A percentile compares a stretch with the other conserved stretches of the same genome.
These are phyloP conservation scores for Saxidomus purpurata DNA, from an alignment of 1,140 invertebrate species.

Conservation along the genomic window DNA sequence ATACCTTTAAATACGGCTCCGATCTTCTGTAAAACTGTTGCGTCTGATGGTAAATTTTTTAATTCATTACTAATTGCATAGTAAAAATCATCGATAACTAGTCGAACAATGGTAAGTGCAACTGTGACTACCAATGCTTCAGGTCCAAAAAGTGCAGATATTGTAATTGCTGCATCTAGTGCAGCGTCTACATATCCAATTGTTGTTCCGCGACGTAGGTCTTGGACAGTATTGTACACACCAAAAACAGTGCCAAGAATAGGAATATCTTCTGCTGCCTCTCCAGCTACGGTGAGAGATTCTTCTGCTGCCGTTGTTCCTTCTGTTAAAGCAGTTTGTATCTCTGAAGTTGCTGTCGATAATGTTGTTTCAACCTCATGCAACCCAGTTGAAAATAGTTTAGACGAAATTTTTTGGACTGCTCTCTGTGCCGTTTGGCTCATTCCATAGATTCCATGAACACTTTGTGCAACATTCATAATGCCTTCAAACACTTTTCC, in stretches of 20 bases:
- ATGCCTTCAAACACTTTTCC: neutral
- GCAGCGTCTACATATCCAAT: neutral
- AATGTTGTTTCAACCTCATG: neutral
- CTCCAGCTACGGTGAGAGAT: neutral
- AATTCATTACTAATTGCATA: neutral
- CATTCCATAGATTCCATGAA: neutral
- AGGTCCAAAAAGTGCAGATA: neutral
- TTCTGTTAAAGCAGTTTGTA: neutral
- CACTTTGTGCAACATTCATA: neutral
- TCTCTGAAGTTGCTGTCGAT: neutral
- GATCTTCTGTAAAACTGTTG: neutral
- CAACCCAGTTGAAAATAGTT: neutral
- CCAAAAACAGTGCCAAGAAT: neutral
- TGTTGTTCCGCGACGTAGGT: neutral
- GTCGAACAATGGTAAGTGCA: neutral
- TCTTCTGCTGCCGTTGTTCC: neutral
- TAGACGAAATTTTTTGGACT: neutral
- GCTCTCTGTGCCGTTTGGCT: neutral
- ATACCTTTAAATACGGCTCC: neutral
- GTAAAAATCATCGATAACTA: neutral
- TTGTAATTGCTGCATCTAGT: neutral
- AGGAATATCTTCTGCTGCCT: neutral
- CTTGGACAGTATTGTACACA: neutral
- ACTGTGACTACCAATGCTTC: neutral
- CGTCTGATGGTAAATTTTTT: neutral